Base-by-base conservation (phyloP, 1,140 invertebrate species). In the Trichonephila inaurata region DNA sequence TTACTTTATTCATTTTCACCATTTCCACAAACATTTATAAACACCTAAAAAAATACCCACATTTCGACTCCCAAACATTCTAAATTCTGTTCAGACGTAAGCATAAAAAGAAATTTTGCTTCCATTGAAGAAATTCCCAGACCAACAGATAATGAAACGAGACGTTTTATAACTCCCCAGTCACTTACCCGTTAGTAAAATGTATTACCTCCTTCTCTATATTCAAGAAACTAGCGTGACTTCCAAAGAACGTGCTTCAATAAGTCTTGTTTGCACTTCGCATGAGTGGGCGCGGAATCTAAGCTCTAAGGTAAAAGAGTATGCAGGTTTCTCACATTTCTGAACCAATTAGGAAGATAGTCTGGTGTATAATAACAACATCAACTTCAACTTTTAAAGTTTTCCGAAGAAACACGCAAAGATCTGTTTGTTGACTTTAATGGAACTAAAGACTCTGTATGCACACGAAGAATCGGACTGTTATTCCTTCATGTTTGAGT, bases 361-460 rank as follows among this genome's bases (percentile, higher is more conserved):
- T 83, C 82, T 60, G 40, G 44, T 19, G 21, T 83, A 60, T 83
- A 83, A 83, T 60, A 83, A 60, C 44, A 58, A n/a, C 82, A 83
- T 83, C 51, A 60, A 83, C 40, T 83, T 58, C 51, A 24, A 51
- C 82, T 60, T 83, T 83, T 83, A 83, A 83, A 83, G 28, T 51
- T 60, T 83, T 40, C 28, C 21, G n/a, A n/a, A 83, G 82, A n/a
- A 58, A 8, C 82, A 83, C 44, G 40, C 82, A 44, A 51, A 58
- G 21, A 58, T n/a, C 51, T 83, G 82, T 83, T 83, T 83, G 82
- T 83, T 58, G 82, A 83, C 51, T 83, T 51, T 83, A 83, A 60
- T 24, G 44, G 82, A 83, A 58, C 40, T 77, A 33, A 40, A 77
- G 33, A 77, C 28, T 28, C 18, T 77, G 72, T 40, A 28, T 16